These are phyloP conservation scores for Bombus turneri DNA, from an alignment of 1,140 invertebrate species.

Conservation along the genomic window DNA sequence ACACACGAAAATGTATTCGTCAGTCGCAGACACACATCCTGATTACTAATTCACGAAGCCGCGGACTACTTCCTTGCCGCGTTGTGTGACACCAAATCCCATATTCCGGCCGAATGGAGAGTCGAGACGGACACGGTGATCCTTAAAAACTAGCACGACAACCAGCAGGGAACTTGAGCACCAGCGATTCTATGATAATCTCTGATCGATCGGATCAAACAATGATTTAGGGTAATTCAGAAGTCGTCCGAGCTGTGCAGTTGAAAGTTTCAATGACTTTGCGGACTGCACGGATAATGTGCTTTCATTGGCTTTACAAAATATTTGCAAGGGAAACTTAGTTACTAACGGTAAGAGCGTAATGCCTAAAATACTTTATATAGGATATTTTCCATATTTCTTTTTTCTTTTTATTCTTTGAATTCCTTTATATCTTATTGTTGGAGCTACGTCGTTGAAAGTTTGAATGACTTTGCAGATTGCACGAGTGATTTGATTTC, in stretches of 20 bases:
- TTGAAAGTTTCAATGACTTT: background rate
- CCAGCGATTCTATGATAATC: background rate
- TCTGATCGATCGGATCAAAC: background rate
- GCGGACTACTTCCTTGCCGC: constrained; percentile 79
- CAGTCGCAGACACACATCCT: constrained; percentile 73
- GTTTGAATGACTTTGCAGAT: too few relatives aligned
- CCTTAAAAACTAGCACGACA: constrained; percentile 32
- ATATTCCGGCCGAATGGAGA: constrained; percentile 76
- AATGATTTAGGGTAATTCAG: background rate
- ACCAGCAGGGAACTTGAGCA: background rate
- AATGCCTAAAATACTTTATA: background rate
- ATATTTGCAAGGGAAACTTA: background rate
- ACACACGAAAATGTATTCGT: constrained; percentile 58
- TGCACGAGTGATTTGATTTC: too few relatives aligned
- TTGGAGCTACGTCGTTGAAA: too few relatives aligned
- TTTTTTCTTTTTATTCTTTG: too few relatives aligned
- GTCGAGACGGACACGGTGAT: constrained; percentile 62
- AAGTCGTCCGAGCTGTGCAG: background rate
- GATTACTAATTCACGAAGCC: constrained; percentile 81
- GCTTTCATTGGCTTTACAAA: background rate
- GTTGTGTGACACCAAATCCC: constrained; percentile 81
- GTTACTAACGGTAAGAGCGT: background rate
- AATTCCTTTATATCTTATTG: too few relatives aligned
- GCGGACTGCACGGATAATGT: background rate
- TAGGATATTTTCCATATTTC: too few relatives aligned